phyloP scores from a whole-genome alignment of 1,140 invertebrate species.

The Hylyphantes graminicola region DNA sequence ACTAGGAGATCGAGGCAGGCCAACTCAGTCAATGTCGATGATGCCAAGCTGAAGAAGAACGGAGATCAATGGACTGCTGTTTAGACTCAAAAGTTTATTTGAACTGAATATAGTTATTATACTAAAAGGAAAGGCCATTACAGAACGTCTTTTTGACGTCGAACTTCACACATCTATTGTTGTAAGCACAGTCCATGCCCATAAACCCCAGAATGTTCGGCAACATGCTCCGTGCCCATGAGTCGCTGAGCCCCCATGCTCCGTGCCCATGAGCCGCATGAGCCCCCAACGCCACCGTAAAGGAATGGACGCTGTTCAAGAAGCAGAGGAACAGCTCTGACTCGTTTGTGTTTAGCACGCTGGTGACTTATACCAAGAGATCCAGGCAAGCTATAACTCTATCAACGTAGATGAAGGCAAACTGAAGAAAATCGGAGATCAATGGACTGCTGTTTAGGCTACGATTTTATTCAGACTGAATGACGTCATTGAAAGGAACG shows the following conservation, averaged over 20 bases:
- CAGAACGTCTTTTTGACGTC: too few relatives aligned
- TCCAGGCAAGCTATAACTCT: constrained; percentile 8
- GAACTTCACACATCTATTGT: too few relatives aligned
- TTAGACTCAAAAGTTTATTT: background rate
- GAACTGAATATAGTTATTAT: background rate
- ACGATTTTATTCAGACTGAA: too few relatives aligned
- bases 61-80: constrained; percentile 49
- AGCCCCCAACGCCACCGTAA: background rate
- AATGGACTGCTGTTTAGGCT: constrained; percentile 46
- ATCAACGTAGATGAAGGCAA: constrained; percentile 31
- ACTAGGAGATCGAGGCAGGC: constrained; percentile 25
- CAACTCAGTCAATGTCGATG: constrained; percentile 44
- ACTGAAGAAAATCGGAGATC: background rate
- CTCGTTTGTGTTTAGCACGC: constrained; percentile 40
- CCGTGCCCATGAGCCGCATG: background rate
- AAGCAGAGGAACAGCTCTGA: too few relatives aligned
- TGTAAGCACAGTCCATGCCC: constrained; percentile 68
- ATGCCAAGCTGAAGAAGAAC: background rate
- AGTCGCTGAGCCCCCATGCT: background rate
- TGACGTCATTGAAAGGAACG: too few relatives aligned
- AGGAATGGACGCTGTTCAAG: background rate
- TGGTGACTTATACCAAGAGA: constrained; percentile 6
- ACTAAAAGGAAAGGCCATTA: too few relatives aligned
- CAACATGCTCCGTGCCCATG: constrained; percentile 57
- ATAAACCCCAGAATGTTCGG: constrained; percentile 70